These are phyloP conservation scores for Serilophus lunatus DNA, from an alignment of 2,113 vertebrate species.

Conservation along the genomic window DNA sequence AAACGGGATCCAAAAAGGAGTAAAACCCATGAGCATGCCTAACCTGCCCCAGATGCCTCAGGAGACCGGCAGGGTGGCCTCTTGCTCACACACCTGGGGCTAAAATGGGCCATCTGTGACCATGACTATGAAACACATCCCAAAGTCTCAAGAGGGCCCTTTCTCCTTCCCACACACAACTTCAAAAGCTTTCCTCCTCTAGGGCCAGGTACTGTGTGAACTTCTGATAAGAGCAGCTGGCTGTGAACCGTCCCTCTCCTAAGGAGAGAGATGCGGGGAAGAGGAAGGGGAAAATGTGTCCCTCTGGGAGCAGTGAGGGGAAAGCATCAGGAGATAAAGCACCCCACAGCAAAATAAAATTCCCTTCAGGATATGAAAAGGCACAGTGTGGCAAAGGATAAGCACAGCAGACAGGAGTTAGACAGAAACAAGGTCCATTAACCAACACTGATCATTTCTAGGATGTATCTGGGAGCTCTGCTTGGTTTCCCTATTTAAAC, in stretches of 20 bases:
- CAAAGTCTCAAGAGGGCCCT: neutral
- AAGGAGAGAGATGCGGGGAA: neutral
- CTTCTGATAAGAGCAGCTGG: neutral
- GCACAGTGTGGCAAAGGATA: neutral
- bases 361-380: neutral
- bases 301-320: accelerated
- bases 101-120: accelerated
- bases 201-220: neutral
- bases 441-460: neutral
- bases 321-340: neutral
- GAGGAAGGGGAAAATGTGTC: neutral
- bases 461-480: neutral
- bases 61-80: neutral
- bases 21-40: neutral
- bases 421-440: neutral
- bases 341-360: neutral
- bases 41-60: neutral
- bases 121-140: neutral
- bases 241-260: neutral
- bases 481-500: neutral
- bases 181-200: neutral
- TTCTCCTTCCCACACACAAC: neutral
- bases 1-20: neutral
- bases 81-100: neutral
- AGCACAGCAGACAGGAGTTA: neutral